Evolutionary conservation across 2,888 invertebrate species (phyloP), one percentile per base, ranked within the genome.

Genomic region (Aphidius colemani): DNA sequence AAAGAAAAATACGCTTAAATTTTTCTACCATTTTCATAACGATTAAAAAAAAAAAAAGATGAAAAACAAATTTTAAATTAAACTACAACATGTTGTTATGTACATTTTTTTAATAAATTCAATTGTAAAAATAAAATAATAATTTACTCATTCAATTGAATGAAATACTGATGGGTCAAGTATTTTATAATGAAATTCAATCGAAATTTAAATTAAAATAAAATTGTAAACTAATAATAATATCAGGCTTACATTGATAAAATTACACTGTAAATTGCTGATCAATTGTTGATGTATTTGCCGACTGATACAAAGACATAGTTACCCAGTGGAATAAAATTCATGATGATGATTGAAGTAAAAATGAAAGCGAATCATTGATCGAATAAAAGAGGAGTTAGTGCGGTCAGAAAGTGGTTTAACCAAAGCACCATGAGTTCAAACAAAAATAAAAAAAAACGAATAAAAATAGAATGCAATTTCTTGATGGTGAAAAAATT

Each of bases 401-500:
- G 10, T 40, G n/a, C 6, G 53, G 10, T 8, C n/a, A 30, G 39
- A 40, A 40, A 40, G 39, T 30, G 39, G 10, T 7, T 5, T 4
- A 2, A 30, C 11, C 18, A 7, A n/a, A 2, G 5, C n/a, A 18
- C 13, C 2, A n/a, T 13, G 10, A 30, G 50, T 57, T 49, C 51
- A 50, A 55, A 44, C 13, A 48, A 58, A 30, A 46, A 41, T n/a
- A 10, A 10, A 48, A 11, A 48, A 11, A 46, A 2, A 18, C 1
- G 13, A 18, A 18, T 2, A 39, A 41, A 43, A 50, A 60, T 56
- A 2, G 13, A 55, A 59, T 53, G 53, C 55, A 58, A 64, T 64
- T 64, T 66, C 66, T 51, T 49, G 51, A 59, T 66, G 60, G 59
- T 67, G 64, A 53, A 43, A 59, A 67, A 63, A 63, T 63, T 44